These are phyloP conservation scores for Aphelenchoides fujianensis DNA, from an alignment of 1,140 invertebrate species.

Conservation along the genomic window DNA sequence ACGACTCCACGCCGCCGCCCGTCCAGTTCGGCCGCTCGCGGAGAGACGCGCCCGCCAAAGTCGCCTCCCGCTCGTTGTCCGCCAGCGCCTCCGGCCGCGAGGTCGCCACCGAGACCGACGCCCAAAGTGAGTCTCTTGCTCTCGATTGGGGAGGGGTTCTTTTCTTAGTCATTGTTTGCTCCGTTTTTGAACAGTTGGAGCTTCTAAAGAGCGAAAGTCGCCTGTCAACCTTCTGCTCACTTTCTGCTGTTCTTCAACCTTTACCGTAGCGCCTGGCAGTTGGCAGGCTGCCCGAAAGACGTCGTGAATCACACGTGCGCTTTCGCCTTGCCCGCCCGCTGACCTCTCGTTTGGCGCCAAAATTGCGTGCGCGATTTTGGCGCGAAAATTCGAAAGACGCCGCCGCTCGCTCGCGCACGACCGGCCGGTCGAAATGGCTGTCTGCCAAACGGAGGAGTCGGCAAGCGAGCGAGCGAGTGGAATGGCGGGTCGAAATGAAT, in stretches of 20 bases:
- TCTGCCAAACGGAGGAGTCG: too few relatives aligned
- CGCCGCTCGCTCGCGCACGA: too few relatives aligned
- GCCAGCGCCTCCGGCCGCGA: slow-evolving; percentile 13
- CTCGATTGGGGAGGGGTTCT: too few relatives aligned
- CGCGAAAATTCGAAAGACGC: neutral
- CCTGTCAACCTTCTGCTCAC: too few relatives aligned
- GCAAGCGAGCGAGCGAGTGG: neutral
- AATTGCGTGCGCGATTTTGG: slow-evolving; percentile 2
- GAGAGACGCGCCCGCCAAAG: slow-evolving; percentile 1
- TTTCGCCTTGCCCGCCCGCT: too few relatives aligned
- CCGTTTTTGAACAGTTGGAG: too few relatives aligned
- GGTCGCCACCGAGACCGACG: slow-evolving; percentile 28
- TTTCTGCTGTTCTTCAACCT: too few relatives aligned
- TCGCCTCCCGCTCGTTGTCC: slow-evolving; percentile 21
- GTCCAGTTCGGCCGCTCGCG: slow-evolving; percentile 36
- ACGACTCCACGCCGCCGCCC: slow-evolving; percentile 20
- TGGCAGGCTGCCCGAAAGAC: too few relatives aligned
- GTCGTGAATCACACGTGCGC: too few relatives aligned
- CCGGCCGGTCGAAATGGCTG: neutral
- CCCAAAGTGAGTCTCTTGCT: slow-evolving; percentile 9
- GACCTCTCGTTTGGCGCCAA: neutral
- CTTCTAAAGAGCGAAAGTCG: too few relatives aligned
- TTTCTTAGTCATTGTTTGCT: too few relatives aligned
- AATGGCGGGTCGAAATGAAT: neutral
- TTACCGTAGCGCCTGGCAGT: too few relatives aligned